Conservation (phyloP, 1,140 invertebrate species). For the Pollicipes pollicipes region DNA sequence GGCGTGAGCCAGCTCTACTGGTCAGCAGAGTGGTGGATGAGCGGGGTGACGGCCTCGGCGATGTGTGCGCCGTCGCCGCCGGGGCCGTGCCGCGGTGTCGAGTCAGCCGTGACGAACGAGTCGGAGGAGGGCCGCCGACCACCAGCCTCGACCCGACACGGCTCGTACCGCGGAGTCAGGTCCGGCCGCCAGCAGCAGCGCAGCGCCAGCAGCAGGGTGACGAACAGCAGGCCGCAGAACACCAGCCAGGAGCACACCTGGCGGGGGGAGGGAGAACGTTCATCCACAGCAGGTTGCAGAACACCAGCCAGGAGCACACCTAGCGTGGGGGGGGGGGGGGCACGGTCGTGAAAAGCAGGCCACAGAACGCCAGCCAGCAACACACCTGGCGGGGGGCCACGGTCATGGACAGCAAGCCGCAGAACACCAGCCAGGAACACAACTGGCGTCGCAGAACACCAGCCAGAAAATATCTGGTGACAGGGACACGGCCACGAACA, state of each 20-base stretch:
- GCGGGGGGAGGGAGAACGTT: too few species aligned
- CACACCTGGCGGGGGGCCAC: too few species aligned
- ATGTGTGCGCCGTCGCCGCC: background rate
- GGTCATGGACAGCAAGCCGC: too few species aligned
- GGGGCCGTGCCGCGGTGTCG: background rate
- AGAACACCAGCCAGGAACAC: background rate
- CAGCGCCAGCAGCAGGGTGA: background rate
- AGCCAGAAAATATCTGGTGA: background rate
- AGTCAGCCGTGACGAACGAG: background rate
- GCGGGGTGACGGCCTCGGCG: background rate
- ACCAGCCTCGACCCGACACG: background rate
- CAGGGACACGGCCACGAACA: background rate
- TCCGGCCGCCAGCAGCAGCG: background rate
- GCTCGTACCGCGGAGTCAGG: background rate
- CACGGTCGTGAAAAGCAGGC: too few species aligned
- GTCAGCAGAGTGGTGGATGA: background rate
- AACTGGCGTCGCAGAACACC: background rate
- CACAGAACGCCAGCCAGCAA: too few species aligned
- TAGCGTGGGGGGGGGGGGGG: too few species aligned
- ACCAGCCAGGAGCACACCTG: background rate
- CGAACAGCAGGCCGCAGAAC: background rate
- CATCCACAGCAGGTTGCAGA: too few species aligned
- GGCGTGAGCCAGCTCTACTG: background rate
- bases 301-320: too few species aligned
- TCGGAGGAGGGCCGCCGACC: background rate